phyloP scores from a whole-genome alignment of 2,797 vertebrate species.

The Dromococcyx pavoninus region DNA sequence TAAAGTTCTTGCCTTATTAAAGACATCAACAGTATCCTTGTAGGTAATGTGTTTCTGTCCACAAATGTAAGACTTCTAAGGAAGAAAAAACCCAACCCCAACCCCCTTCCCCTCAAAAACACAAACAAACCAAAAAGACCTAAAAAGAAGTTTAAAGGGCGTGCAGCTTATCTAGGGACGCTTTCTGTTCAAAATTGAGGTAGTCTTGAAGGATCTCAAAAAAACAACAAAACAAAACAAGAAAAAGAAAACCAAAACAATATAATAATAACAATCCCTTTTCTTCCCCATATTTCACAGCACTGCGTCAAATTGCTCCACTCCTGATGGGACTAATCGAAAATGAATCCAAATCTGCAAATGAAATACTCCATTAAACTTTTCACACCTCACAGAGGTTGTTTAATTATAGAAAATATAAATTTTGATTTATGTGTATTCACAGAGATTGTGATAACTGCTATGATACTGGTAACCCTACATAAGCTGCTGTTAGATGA shows the following conservation, averaged over 20 bases:
- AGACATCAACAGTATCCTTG: conserved; percentile 17
- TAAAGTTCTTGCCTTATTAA: neutral
- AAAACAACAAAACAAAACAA: neutral
- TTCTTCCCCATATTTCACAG: neutral
- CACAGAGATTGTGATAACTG: neutral
- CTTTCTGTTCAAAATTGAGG: neutral
- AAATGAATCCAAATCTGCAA: neutral
- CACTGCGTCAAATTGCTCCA: neutral
- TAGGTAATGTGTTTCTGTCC: conserved; percentile 59
- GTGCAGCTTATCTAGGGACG: conserved; percentile 48
- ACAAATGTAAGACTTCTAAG: conserved; percentile 6
- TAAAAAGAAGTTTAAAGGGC: neutral
- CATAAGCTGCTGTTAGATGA: conserved; percentile 67
- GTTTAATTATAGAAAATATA: neutral
- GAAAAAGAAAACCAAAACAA: neutral
- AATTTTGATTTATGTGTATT: neutral
- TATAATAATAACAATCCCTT: too few species aligned
- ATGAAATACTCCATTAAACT: neutral
- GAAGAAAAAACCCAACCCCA: neutral
- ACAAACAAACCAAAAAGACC: neutral
- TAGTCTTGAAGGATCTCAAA: neutral
- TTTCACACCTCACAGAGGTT: neutral
- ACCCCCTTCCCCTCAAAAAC: fast-evolving
- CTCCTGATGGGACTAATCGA: neutral
- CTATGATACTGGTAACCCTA: conserved; percentile 45